Conservation (phyloP, 92 coral and sea anemone genomes). For the Phenganax stokvisi region DNA sequence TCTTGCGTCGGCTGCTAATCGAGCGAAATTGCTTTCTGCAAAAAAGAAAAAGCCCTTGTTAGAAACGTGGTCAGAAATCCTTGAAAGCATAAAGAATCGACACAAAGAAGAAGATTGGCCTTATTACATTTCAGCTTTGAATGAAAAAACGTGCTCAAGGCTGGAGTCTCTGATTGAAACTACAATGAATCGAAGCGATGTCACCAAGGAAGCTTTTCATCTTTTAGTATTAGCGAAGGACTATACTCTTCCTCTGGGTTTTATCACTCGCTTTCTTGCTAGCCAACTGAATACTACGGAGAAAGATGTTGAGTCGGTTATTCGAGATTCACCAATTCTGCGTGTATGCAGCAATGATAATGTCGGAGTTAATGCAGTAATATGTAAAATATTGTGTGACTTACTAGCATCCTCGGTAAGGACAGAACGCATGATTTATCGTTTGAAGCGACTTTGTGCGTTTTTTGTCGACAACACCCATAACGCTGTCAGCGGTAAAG, state of each 20-base stretch:
- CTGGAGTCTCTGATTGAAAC: constrained; percentile 12
- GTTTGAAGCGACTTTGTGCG: constrained; percentile 15
- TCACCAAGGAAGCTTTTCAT: constrained; percentile 21
- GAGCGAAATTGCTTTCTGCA: background rate
- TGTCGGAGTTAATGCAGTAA: constrained; percentile 21
- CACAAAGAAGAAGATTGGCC: constrained; percentile 21
- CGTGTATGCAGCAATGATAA: background rate
- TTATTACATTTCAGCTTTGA: constrained; percentile 15
- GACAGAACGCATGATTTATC: constrained; percentile 16
- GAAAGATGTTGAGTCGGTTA: constrained; percentile 1
- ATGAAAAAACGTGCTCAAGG: background rate
- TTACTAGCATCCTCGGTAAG: background rate
- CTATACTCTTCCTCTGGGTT: background rate
- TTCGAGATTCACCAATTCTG: constrained; percentile 7
- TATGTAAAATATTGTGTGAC: constrained; percentile 16
- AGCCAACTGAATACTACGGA: background rate
- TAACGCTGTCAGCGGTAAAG: background rate
- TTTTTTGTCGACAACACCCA: constrained; percentile 19
- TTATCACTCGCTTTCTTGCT: constrained; percentile 11
- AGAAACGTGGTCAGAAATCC: constrained; percentile 4
- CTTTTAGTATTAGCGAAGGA: constrained; percentile 20
- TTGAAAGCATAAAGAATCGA: constrained; percentile 20
- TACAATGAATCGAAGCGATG: constrained; percentile 1
- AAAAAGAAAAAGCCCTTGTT: background rate
- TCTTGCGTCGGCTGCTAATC: constrained; percentile 29